phyloP scores from a whole-genome alignment of 1,140 invertebrate genomes.

The Tetramorium parvispinum region DNA sequence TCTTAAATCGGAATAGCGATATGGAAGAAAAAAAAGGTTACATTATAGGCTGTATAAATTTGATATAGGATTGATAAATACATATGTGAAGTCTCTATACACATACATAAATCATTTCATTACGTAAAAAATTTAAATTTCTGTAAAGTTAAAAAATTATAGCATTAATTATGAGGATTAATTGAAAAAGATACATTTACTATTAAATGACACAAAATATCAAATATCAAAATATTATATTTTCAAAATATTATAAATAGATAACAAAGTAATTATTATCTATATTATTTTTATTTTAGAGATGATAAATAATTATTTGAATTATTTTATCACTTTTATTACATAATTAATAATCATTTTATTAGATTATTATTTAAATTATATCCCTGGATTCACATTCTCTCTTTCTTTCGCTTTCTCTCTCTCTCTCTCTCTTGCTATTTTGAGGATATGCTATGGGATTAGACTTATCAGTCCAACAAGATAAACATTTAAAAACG shows the following conservation, averaged over 20 bases:
- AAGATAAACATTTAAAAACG: not conserved
- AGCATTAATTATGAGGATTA: not conserved
- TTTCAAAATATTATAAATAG: not conserved
- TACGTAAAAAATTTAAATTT: no score
- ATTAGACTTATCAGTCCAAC: not conserved
- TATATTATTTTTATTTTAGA: not conserved
- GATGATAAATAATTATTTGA: not conserved
- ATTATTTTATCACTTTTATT: not conserved
- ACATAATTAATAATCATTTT: not conserved
- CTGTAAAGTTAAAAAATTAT: not conserved
- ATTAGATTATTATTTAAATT: not conserved
- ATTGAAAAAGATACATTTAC: not conserved
- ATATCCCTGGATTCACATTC: not conserved
- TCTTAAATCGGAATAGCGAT: conserved; percentile 9
- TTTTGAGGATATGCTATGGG: not conserved
- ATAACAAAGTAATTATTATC: not conserved
- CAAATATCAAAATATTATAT: not conserved
- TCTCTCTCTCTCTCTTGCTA: not conserved
- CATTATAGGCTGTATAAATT: not conserved
- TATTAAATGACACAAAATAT: not conserved
- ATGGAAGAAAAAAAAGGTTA: not conserved
- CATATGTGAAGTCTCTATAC: not conserved
- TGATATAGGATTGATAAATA: not conserved
- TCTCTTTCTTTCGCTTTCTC: not conserved
- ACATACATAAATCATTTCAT: not conserved